Conservation (phyloP, 2,888 invertebrate genomes). For the Drosophila trichaetosa region DNA sequence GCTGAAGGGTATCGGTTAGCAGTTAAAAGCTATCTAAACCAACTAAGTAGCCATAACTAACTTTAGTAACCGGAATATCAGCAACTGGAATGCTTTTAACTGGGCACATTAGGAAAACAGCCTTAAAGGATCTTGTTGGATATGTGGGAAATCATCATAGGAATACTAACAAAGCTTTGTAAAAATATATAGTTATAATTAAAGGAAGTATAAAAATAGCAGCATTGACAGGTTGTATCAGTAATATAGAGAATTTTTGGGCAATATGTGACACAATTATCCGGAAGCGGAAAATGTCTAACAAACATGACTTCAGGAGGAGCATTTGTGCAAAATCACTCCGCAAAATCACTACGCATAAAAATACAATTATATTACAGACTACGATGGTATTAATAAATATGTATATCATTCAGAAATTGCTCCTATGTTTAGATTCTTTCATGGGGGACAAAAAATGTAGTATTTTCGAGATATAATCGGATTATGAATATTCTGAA, state of each 20-base stretch:
- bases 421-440: no score
- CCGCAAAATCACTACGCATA: background rate
- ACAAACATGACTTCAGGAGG: background rate
- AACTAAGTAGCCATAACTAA: background rate
- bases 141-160: background rate
- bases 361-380: background rate
- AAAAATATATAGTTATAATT: background rate
- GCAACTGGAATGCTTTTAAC: background rate
- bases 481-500: background rate
- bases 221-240: background rate
- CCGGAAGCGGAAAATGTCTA: background rate
- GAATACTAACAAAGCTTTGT: background rate
- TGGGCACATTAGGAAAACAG: background rate
- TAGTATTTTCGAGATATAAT: background rate
- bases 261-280: background rate
- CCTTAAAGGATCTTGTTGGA: background rate
- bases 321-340: background rate
- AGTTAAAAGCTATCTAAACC: background rate
- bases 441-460: background rate
- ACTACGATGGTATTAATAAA: background rate
- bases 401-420: background rate
- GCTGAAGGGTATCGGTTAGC: background rate
- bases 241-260: background rate
- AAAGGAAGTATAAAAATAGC: background rate
- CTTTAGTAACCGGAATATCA: background rate